phyloP scores from a whole-genome alignment of 1,140 invertebrate genomes.

The Neelides sp. region DNA sequence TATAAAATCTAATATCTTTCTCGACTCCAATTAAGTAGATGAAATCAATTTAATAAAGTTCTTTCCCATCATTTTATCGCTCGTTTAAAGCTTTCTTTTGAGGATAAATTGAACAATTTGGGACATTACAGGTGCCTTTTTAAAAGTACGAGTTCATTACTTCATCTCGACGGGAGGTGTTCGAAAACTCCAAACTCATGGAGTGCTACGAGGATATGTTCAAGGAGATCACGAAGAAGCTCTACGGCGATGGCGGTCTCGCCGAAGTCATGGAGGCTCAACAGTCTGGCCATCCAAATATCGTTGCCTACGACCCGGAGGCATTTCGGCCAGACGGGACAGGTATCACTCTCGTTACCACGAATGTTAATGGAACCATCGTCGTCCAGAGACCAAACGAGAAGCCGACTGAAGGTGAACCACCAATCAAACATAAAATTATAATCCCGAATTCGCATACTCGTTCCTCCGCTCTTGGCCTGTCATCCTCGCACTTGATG shows the following conservation, averaged over 20 bases:
- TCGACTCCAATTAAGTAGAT: too few relatives aligned
- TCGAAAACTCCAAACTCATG: too few relatives aligned
- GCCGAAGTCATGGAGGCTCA: slow-evolving; percentile 17
- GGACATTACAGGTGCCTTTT: too few relatives aligned
- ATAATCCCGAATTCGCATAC: neutral
- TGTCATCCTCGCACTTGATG: too few relatives aligned
- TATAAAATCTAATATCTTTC: too few relatives aligned
- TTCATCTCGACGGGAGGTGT: too few relatives aligned
- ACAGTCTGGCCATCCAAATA: slow-evolving; percentile 8
- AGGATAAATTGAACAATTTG: too few relatives aligned
- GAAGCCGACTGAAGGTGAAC: slow-evolving; percentile 26
- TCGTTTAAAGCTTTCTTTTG: too few relatives aligned
- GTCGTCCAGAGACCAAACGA: slow-evolving; percentile 24
- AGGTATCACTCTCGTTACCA: slow-evolving; percentile 17
- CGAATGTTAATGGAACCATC: slow-evolving; percentile 26
- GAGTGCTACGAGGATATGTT: slow-evolving; percentile 66
- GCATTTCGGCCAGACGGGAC: slow-evolving; percentile 26
- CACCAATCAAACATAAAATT: slow-evolving; percentile 1
- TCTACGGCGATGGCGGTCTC: slow-evolving; percentile 58
- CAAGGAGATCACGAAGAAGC: slow-evolving; percentile 77
- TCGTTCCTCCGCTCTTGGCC: too few relatives aligned
- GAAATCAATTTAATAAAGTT: too few relatives aligned
- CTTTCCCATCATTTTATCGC: too few relatives aligned
- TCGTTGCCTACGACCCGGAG: slow-evolving; percentile 27
- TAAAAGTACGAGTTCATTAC: too few relatives aligned